Percentiles rank a stretch among this genome's conserved stretches.
phyloP scores from a whole-genome alignment of 2,888 invertebrate genomes.

The Cheilosia variabilis region DNA sequence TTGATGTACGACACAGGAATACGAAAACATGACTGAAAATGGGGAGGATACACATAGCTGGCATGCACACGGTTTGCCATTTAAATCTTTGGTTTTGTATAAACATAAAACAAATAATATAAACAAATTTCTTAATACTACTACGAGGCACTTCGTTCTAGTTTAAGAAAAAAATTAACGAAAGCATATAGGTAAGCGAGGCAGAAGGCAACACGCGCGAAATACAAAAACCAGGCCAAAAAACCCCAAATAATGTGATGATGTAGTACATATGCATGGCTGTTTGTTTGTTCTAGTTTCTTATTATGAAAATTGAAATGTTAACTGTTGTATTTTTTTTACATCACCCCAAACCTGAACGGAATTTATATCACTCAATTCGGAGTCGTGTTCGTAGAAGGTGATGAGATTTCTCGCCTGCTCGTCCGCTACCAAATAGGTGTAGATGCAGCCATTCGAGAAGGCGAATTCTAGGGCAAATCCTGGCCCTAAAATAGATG shows the following conservation, averaged over 20 bases:
- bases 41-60: slow-evolving; percentile 8
- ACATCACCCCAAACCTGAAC: slow-evolving; percentile 83
- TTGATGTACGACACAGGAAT: slow-evolving; percentile 16
- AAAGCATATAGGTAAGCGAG: slow-evolving; percentile 22
- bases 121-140: slow-evolving; percentile 15
- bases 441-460: slow-evolving; percentile 78
- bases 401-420: slow-evolving; percentile 79
- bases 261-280: neutral
- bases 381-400: slow-evolving; percentile 78
- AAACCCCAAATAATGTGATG: neutral
- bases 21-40: slow-evolving; percentile 13
- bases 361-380: slow-evolving; percentile 80
- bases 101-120: neutral
- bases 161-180: neutral
- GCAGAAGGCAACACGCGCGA: slow-evolving; percentile 1
- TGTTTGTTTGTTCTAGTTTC: neutral
- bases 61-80: slow-evolving; percentile 12
- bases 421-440: slow-evolving; percentile 79
- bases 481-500: slow-evolving; percentile 81
- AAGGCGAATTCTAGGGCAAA: slow-evolving; percentile 81
- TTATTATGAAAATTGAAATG: slow-evolving; percentile 77
- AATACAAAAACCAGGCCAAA: neutral
- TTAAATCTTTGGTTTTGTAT: slow-evolving; percentile 56
- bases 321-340: slow-evolving; percentile 80
- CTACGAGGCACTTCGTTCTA: slow-evolving; percentile 40